Percentiles rank a stretch among this genome's conserved stretches.
Evolutionary conservation across 2,888 invertebrate species (phyloP).

Genomic region (Pimpla rufipes): DNA sequence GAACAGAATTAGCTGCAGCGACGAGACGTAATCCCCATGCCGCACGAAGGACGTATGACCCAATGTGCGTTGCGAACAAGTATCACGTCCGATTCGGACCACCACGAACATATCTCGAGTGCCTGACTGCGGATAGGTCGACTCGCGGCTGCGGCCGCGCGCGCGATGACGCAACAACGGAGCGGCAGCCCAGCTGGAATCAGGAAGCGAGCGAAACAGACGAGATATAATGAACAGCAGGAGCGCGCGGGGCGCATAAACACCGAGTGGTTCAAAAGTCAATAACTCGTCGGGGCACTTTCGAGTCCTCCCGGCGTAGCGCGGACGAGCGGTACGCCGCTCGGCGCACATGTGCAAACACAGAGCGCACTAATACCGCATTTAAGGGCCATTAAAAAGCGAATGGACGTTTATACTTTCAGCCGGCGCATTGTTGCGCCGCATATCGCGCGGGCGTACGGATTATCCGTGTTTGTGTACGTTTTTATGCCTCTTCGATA

Average conservation of each 20-base stretch:
- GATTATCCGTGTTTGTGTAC: neutral
- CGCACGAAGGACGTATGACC: too few species aligned
- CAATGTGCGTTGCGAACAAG: too few species aligned
- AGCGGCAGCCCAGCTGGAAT: neutral
- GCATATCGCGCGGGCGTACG: neutral
- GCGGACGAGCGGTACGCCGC: constrained; percentile 2
- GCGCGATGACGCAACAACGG: neutral
- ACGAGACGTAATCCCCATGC: too few species aligned
- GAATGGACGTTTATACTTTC: constrained; percentile 30
- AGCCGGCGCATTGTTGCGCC: constrained; percentile 12
- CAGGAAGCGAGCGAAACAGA: constrained; percentile 18
- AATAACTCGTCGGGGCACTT: constrained; percentile 29
- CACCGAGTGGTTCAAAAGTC: constrained; percentile 35
- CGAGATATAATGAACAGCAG: constrained; percentile 25
- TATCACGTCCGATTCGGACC: too few species aligned
- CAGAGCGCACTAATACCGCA: constrained; percentile 19
- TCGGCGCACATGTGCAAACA: constrained; percentile 45
- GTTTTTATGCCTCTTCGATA: too few species aligned
- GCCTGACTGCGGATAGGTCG: too few species aligned
- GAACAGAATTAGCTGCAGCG: too few species aligned
- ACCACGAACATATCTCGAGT: too few species aligned
- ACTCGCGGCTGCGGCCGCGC: too few species aligned
- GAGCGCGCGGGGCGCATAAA: constrained; percentile 5
- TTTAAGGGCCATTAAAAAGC: constrained; percentile 42
- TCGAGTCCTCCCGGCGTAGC: neutral